Conservation (phyloP, 1,140 invertebrate genomes). For the Drosophila lacteicornis region DNA sequence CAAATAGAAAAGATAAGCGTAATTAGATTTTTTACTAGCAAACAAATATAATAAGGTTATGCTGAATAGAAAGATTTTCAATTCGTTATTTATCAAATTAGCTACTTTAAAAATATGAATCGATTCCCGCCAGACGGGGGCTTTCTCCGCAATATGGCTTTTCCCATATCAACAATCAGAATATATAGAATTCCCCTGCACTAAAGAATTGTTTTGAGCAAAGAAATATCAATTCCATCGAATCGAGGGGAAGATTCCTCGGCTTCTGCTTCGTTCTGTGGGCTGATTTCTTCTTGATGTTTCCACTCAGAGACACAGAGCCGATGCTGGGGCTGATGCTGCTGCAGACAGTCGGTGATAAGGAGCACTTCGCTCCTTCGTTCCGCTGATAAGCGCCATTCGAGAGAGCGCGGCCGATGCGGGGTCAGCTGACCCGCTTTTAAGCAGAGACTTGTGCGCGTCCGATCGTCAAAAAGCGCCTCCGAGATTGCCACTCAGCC, state of each 20-base stretch:
- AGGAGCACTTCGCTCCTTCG: constrained; percentile 48
- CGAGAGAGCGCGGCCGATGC: constrained; percentile 40
- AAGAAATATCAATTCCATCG: constrained; percentile 14
- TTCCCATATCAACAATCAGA: constrained; percentile 4
- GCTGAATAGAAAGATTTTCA: no score
- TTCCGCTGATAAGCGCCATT: constrained; percentile 57
- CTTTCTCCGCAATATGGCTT: constrained; percentile 15
- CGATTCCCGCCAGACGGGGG: not conserved
- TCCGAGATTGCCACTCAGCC: constrained; percentile 28
- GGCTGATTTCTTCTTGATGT: constrained; percentile 30
- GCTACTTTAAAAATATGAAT: constrained; percentile 4
- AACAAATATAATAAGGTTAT: not conserved
- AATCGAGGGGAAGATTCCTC: constrained; percentile 20
- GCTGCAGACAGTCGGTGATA: constrained; percentile 51
- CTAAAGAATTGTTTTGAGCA: constrained; percentile 14
- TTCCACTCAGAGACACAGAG: constrained; percentile 23
- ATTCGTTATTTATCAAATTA: not conserved
- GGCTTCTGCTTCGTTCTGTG: constrained; percentile 12
- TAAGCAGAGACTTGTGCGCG: constrained; percentile 49
- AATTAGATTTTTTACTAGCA: not conserved
- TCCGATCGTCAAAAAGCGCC: constrained; percentile 44
- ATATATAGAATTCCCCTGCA: not conserved
- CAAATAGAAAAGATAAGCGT: not conserved
- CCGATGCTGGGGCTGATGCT: not conserved
- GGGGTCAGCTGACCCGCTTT: constrained; percentile 64